A percentile compares a stretch with the other conserved stretches of the same genome.
These are phyloP conservation scores for Eulemur macaco DNA, from an alignment of 2,113 vertebrate species.

Conservation along the genomic window DNA sequence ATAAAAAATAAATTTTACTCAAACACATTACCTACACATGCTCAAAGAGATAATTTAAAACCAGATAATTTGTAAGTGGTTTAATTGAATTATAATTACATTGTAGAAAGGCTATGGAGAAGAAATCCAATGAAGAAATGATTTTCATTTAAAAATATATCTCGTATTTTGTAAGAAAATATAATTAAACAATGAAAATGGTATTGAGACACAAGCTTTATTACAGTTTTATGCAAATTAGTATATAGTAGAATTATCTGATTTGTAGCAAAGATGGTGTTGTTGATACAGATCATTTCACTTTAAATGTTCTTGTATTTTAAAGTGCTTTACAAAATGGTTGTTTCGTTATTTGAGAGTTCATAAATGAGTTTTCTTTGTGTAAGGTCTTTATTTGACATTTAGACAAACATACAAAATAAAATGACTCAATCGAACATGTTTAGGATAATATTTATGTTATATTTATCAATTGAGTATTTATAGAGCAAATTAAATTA, in stretches of 20 bases:
- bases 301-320: background rate
- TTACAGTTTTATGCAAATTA: background rate
- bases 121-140: background rate
- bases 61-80: background rate
- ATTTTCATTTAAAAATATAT: background rate
- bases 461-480: background rate
- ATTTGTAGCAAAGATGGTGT: background rate
- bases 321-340: background rate
- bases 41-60: background rate
- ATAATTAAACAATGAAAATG: background rate
- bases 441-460: background rate
- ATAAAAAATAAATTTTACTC: background rate
- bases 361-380: background rate
- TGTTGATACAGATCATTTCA: background rate
- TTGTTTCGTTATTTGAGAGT: background rate
- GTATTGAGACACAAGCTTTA: background rate
- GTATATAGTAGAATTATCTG: background rate
- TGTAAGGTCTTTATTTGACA: background rate
- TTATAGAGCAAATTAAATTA: background rate
- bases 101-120: background rate
- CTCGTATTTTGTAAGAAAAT: background rate
- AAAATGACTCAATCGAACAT: background rate
- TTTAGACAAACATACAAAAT: background rate
- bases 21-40: background rate
- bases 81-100: background rate